Percentiles rank a stretch among this genome's conserved stretches.
phyloP scores from a whole-genome alignment of 2,888 invertebrate genomes.

The Elmis aenea region DNA sequence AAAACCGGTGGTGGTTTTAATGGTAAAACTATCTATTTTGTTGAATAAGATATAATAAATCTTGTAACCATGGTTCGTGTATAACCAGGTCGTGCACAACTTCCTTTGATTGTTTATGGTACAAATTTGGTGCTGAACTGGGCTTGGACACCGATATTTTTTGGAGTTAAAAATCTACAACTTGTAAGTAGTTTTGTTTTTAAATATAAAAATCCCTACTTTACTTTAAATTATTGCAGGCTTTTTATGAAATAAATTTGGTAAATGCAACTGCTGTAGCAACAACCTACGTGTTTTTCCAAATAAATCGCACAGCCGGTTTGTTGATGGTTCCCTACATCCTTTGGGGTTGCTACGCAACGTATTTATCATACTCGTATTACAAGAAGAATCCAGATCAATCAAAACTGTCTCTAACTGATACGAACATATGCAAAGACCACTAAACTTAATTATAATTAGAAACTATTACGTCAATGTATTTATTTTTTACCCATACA shows the following conservation, averaged over 20 bases:
- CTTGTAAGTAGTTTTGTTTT: no score
- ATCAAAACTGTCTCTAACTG: constrained; percentile 1
- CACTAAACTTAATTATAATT: no score
- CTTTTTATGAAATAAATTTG: background rate
- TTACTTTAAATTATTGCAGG: no score
- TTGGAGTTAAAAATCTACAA: constrained; percentile 65
- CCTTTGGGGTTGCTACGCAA: constrained; percentile 66
- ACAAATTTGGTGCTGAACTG: constrained; percentile 74
- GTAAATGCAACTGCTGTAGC: constrained; percentile 56
- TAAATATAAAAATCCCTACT: no score
- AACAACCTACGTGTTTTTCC: constrained; percentile 56
- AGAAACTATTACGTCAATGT: no score
- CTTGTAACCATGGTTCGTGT: no score
- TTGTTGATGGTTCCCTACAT: constrained; percentile 70
- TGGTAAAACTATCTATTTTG: no score
- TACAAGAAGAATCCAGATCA: background rate
- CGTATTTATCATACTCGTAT: background rate
- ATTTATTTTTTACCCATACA: no score
- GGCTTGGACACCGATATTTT: constrained; percentile 84
- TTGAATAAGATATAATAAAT: no score
- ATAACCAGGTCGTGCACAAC: constrained; percentile 50
- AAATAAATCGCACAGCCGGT: constrained; percentile 61
- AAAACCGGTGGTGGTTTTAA: constrained; percentile 70
- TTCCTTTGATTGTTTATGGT: constrained; percentile 69
- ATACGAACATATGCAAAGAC: no score